Evolutionary conservation across 2,888 invertebrate species (phyloP), one percentile per base, ranked within the genome.

Genomic region (Venustoraphidia nigricollis): DNA sequence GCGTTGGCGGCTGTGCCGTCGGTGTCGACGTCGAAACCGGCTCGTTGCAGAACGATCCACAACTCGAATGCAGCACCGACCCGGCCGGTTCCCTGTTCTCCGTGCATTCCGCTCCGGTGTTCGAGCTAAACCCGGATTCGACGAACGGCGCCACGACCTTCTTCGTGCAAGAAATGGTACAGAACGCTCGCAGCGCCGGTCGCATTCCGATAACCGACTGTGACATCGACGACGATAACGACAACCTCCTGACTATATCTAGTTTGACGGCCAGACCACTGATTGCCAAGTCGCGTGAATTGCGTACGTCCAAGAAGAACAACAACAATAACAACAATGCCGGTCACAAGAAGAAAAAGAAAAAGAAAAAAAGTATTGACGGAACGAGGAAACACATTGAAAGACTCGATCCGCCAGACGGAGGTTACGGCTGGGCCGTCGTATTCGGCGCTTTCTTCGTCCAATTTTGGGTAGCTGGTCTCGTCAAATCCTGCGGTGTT

Each of bases 401-500:
- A 51, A 40, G 45, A 8, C 36, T 60, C 11, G 68, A 72, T 49
- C 75, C 82, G 1, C 74, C 81, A 0, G 84, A 84, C 57, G 83
- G 83, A 2, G 83, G 84, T 1, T 83, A 83, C 62, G 84, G 83
- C 27, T 84, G 84, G 84, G 73, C 83, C 58, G 78, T 84, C 34
- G 82, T 84, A 2, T 76, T 79, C 53, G 85, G 86, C 0, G 83
- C 83, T 0, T 83, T 86, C 61, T 78, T 83, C 62, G 85, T 86
- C 36, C 85, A 85, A 62, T 83, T 86, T 65, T 82, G 86, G 77
- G 83, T 86, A 36, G 83, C 85, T 0, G 86, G 86, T 0, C 71
- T 84, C 50, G 83, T 85, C 58, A 86, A 86, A 62, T 85, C 85
- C 0, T 86, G 85, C 59, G 86, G 87, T 0, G 83, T 87, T 13